Evolutionary conservation across 1,140 invertebrate genomes (phyloP).

Genomic region (Andricus grossulariae): DNA sequence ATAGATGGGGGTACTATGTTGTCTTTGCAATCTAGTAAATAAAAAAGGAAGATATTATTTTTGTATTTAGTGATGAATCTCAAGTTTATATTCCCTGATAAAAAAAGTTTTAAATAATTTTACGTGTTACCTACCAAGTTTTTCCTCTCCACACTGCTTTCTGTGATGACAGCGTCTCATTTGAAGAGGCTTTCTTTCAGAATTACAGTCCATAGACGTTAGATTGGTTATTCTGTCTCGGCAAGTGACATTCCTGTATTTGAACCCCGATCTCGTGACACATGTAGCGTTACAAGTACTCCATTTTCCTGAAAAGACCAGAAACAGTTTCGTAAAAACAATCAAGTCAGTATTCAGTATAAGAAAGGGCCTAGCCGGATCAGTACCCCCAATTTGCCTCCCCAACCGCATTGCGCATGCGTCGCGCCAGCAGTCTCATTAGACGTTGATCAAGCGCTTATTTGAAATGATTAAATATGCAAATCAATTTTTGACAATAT

Average conservation of each 20-base stretch:
- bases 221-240: constrained; percentile 60
- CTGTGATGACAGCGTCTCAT: constrained; percentile 63
- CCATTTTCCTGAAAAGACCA: constrained; percentile 61
- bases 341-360: too few species aligned
- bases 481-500: too few species aligned
- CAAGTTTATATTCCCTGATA: neutral
- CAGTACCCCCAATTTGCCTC: too few species aligned
- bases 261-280: constrained; percentile 57
- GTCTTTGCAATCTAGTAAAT: constrained; percentile 62
- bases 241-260: constrained; percentile 60
- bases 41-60: constrained; percentile 14
- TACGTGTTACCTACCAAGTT: constrained; percentile 55
- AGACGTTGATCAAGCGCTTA: too few species aligned
- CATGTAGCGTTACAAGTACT: constrained; percentile 64
- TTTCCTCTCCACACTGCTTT: constrained; percentile 61
- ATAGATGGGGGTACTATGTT: constrained; percentile 55
- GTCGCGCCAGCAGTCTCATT: too few species aligned
- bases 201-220: constrained; percentile 60
- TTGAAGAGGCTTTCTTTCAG: constrained; percentile 59
- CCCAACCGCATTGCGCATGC: too few species aligned
- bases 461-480: too few species aligned
- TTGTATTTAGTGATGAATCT: too few species aligned
- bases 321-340: neutral
- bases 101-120: neutral
- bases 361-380: too few species aligned